Evolutionary conservation across 2,113 vertebrate genomes (phyloP).

Genomic region (Copsychus sechellarum): DNA sequence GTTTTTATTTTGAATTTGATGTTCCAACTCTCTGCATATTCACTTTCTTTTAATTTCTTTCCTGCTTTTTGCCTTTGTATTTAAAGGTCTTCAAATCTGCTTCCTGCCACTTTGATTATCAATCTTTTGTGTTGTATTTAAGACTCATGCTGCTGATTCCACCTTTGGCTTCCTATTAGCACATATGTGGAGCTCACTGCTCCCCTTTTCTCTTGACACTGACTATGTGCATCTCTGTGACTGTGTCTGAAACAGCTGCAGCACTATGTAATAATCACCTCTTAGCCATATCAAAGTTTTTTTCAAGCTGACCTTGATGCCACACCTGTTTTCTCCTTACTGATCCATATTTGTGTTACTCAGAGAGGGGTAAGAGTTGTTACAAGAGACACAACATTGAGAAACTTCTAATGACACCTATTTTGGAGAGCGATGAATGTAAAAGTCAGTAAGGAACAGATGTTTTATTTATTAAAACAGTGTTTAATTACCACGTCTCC

Average conservation of each 20-base stretch:
- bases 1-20: not conserved
- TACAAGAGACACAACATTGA: not conserved
- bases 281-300: not conserved
- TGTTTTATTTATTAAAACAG: not conserved
- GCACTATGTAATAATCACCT: not conserved
- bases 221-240: not conserved
- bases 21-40: not conserved
- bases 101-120: not conserved
- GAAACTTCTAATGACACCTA: not conserved
- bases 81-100: not conserved
- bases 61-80: not conserved
- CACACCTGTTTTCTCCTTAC: not conserved
- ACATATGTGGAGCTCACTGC: accelerated
- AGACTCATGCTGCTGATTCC: not conserved
- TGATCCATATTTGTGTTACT: not conserved
- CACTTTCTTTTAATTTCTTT: not conserved
- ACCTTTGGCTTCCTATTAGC: not conserved
- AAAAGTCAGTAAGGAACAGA: not conserved
- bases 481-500: not conserved
- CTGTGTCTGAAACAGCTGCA: not conserved
- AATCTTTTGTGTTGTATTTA: not conserved
- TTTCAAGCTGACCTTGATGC: not conserved
- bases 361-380: not conserved
- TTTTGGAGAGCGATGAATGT: not conserved
- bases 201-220: not conserved